Conservation (phyloP, 2,888 invertebrate genomes). For the Schrankia costaestrigalis region DNA sequence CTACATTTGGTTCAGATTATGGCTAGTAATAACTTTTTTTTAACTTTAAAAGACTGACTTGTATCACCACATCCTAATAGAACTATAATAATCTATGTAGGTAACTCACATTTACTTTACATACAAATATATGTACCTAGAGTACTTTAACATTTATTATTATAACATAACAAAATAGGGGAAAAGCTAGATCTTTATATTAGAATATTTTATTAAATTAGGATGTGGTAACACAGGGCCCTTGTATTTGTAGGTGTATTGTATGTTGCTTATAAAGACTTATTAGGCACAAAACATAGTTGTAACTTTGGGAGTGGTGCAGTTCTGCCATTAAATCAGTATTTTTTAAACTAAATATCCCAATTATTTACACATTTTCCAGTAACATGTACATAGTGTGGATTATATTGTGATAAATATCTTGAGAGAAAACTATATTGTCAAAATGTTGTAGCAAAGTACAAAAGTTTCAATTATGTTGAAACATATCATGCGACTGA, state of each 20-base stretch:
- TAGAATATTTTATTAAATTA: constrained; percentile 6
- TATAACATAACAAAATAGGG: background rate
- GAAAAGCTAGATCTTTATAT: too few relatives aligned
- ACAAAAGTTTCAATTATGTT: constrained; percentile 45
- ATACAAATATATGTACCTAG: background rate
- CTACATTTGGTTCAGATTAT: constrained; percentile 71
- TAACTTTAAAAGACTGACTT: constrained; percentile 3
- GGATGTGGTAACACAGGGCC: constrained; percentile 5
- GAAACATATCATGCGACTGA: constrained; percentile 46
- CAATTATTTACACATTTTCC: constrained; percentile 10
- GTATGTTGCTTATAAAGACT: constrained; percentile 28
- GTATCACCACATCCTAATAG: constrained; percentile 8
- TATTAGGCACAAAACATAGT: constrained; percentile 29
- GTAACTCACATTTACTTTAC: background rate
- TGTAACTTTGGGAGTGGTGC: constrained; percentile 15
- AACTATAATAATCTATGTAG: background rate
- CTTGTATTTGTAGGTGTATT: constrained; percentile 13
- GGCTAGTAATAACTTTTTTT: constrained; percentile 44
- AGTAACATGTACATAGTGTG: constrained; percentile 23
- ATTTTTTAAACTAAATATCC: constrained; percentile 25
- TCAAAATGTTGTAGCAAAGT: constrained; percentile 38
- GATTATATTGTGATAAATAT: constrained; percentile 9
- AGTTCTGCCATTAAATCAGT: constrained; percentile 35
- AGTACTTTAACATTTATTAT: background rate
- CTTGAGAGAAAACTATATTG: constrained; percentile 16